phyloP scores from a whole-genome alignment of 1,140 invertebrate genomes.

The Drosophila pseudoobscura region DNA sequence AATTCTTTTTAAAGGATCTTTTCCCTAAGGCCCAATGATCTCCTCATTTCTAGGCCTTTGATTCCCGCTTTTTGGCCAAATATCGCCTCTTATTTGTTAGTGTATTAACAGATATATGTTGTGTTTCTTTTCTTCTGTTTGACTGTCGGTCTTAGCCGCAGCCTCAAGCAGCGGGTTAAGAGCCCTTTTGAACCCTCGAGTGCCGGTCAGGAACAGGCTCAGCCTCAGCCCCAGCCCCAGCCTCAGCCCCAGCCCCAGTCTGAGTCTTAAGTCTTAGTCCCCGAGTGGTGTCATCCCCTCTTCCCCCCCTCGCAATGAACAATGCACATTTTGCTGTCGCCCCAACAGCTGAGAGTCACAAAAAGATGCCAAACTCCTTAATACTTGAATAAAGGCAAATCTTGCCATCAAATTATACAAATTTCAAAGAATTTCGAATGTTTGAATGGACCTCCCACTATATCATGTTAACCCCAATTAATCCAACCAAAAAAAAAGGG shows the following conservation, averaged over 20 bases:
- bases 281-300: not conserved
- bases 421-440: too few relatives aligned
- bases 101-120: not conserved
- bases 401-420: too few relatives aligned
- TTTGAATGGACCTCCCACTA: too few relatives aligned
- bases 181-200: constrained; percentile 60
- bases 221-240: not conserved
- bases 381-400: too few relatives aligned
- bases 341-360: not conserved
- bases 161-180: constrained; percentile 68
- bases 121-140: constrained; percentile 33
- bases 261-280: not conserved
- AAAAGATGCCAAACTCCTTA: too few relatives aligned
- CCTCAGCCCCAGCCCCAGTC: not conserved
- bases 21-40: too few relatives aligned
- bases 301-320: not conserved
- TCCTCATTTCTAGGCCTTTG: too few relatives aligned
- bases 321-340: constrained; percentile 12
- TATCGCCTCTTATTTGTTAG: too few relatives aligned
- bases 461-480: not conserved
- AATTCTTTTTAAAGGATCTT: too few relatives aligned
- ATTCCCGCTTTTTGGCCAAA: too few relatives aligned
- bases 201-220: constrained; percentile 42
- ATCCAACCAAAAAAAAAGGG: not conserved
- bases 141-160: constrained; percentile 52